Evolutionary conservation across 2,113 vertebrate species (phyloP).

Genomic region (Amblyornis subalaris): DNA sequence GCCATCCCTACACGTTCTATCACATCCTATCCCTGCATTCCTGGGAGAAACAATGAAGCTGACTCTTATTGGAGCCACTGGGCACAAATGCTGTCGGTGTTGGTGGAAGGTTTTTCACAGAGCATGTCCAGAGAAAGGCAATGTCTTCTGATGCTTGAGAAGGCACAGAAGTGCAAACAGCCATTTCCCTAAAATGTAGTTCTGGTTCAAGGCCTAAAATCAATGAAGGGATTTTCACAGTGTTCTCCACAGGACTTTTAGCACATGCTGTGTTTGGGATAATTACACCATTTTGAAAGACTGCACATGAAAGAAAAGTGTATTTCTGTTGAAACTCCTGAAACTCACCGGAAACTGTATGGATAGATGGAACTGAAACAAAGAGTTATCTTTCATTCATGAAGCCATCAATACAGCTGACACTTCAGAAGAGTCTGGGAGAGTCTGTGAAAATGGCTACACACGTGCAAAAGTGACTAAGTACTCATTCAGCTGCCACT

Average conservation of each 20-base stretch:
- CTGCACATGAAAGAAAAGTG: neutral
- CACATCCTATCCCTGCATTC: neutral
- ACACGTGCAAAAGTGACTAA: neutral
- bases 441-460: neutral
- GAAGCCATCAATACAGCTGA: neutral
- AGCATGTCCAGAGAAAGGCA: neutral
- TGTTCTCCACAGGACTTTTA: neutral
- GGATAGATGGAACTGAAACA: neutral
- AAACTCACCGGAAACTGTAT: neutral
- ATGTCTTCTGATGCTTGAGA: neutral
- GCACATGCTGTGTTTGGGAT: neutral
- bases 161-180: neutral
- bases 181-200: neutral
- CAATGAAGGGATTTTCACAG: neutral
- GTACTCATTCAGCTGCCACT: neutral
- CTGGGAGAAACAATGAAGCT: too few species aligned
- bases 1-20: neutral
- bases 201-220: neutral
- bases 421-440: neutral
- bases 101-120: neutral
- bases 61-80: neutral
- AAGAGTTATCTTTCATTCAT: neutral
- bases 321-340: neutral
- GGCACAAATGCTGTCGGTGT: rapidly evolving
- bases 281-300: neutral